These are phyloP conservation scores for Phasianus colchicus DNA, from an alignment of 2,113 vertebrate species.

Conservation along the genomic window DNA sequence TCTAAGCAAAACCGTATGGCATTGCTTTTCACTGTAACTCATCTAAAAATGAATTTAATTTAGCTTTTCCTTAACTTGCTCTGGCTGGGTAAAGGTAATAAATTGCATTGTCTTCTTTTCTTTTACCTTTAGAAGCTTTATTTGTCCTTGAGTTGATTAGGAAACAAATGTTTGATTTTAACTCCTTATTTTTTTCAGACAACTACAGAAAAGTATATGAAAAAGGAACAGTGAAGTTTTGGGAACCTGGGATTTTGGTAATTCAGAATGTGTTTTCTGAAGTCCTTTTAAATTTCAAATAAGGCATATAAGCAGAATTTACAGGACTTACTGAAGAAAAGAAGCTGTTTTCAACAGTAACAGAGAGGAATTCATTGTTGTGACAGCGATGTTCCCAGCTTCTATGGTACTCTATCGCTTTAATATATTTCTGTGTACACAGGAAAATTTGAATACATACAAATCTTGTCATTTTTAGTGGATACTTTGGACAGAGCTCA, in stretches of 20 bases:
- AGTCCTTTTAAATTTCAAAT: not conserved
- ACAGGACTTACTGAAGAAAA: not conserved
- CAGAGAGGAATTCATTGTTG: not conserved
- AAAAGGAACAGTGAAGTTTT: not conserved
- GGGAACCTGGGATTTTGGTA: not conserved
- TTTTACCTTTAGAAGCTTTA: not conserved
- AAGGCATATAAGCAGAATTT: not conserved
- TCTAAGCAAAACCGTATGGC: not conserved
- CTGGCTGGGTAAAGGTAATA: not conserved
- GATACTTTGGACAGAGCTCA: not conserved
- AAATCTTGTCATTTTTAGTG: not conserved
- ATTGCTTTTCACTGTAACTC: not conserved
- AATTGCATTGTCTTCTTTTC: not conserved
- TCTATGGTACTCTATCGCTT: not conserved
- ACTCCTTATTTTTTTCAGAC: not conserved
- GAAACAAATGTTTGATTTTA: not conserved
- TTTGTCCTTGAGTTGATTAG: not conserved
- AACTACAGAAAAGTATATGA: not conserved
- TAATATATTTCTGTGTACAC: not conserved
- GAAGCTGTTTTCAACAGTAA: not conserved
- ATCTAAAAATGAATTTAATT: slow-evolving; percentile 7
- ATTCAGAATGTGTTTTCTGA: not conserved
- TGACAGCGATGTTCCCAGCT: not conserved
- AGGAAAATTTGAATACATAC: not conserved
- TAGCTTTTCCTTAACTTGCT: not conserved